Evolutionary conservation across 2,113 vertebrate species (phyloP).

Genomic region (Acanthisitta chloris): DNA sequence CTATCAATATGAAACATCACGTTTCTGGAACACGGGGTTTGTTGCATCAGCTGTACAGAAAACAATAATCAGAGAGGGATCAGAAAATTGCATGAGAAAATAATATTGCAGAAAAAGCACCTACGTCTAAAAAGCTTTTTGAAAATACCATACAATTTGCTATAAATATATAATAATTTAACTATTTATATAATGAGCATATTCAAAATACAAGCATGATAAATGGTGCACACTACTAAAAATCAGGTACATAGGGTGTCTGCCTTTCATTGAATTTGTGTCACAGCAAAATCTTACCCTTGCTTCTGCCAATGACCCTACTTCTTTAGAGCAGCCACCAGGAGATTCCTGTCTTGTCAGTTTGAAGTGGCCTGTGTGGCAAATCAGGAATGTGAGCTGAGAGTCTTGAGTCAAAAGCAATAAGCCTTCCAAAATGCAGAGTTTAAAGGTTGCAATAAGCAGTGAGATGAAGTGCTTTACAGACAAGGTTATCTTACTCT

Average conservation of each 20-base stretch:
- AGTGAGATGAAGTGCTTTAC: background rate
- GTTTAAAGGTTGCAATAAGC: background rate
- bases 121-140: background rate
- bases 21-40: background rate
- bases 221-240: background rate
- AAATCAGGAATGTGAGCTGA: background rate
- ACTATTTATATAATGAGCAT: background rate
- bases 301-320: rapidly evolving
- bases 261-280: background rate
- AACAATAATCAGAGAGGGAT: background rate
- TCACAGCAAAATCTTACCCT: background rate
- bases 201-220: background rate
- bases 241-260: background rate
- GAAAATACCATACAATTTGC: background rate
- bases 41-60: background rate
- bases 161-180: background rate
- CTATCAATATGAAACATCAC: background rate
- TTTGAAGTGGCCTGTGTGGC: background rate
- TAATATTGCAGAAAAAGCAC: background rate
- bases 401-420: background rate
- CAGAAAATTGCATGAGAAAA: background rate
- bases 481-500: background rate
- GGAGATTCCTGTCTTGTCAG: background rate
- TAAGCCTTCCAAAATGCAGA: background rate
- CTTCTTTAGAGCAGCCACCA: background rate